Conservation (phyloP, 1,140 invertebrate genomes). For the Parapsyche elsis region DNA sequence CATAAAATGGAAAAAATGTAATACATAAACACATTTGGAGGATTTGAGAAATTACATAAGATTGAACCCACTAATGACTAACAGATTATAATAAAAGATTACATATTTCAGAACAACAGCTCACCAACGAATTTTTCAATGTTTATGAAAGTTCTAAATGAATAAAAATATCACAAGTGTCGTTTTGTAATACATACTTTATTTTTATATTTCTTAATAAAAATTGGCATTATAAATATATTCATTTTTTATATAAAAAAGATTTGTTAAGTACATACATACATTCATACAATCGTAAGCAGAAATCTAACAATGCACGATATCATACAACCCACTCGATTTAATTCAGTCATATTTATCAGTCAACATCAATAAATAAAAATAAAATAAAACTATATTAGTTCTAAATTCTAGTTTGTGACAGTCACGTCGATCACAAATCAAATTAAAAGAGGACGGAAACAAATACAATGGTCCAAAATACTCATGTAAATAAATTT, state of each 20-base stretch:
- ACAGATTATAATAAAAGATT: no score
- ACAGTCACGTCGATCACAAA: not conserved
- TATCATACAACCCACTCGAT: not conserved
- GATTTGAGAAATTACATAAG: no score
- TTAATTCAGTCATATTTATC: constrained; percentile 1
- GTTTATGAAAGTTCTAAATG: no score
- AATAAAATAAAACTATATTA: not conserved
- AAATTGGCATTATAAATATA: no score
- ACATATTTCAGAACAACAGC: no score
- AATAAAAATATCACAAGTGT: not conserved
- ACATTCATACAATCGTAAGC: not conserved
- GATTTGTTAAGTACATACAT: not conserved
- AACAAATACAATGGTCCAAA: not conserved
- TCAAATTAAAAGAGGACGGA: not conserved
- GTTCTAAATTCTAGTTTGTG: not conserved
- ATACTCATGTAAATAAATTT: not conserved
- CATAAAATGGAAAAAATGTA: no score
- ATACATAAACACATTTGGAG: no score
- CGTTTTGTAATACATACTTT: not conserved
- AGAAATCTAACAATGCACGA: not conserved
- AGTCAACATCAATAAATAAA: not conserved
- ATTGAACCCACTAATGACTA: no score
- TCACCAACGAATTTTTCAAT: no score
- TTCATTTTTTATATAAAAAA: no score
- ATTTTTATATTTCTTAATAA: not conserved